Evolutionary conservation across 2,113 vertebrate species (phyloP).

Genomic region (Salminus brasiliensis): DNA sequence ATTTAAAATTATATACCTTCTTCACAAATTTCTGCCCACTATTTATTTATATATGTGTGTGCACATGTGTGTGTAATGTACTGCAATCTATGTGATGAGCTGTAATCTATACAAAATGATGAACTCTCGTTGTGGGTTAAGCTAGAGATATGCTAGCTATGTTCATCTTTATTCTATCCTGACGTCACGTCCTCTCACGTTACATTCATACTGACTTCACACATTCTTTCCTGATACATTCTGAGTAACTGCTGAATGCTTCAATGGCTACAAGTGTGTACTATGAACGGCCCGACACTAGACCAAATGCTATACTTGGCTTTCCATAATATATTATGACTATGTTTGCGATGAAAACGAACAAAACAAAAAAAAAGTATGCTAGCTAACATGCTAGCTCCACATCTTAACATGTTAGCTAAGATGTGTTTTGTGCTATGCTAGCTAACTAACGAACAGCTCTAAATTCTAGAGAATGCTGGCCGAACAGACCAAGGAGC

Average conservation of each 20-base stretch:
- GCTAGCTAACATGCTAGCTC: background rate
- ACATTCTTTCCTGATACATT: constrained; percentile 24
- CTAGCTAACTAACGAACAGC: too few relatives aligned
- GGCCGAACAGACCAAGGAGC: background rate
- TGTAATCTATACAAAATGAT: background rate
- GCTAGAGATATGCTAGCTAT: background rate
- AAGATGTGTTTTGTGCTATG: too few relatives aligned
- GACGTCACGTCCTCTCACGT: background rate
- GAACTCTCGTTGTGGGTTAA: background rate
- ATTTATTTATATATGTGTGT: background rate
- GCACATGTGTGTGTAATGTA: background rate
- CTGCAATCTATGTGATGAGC: background rate
- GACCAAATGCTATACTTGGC: constrained; percentile 9
- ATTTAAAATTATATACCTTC: too few relatives aligned
- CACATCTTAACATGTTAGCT: too few relatives aligned
- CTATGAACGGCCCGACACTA: background rate
- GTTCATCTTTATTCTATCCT: background rate
- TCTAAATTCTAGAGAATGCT: background rate
- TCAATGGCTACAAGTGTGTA: background rate
- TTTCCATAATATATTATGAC: constrained; percentile 3
- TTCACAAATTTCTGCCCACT: background rate
- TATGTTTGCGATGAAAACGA: background rate
- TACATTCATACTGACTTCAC: constrained; percentile 24
- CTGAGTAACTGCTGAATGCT: background rate
- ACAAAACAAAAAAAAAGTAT: background rate